Percentiles rank a stretch among this genome's conserved stretches.
phyloP scores from a whole-genome alignment of 2,888 invertebrate genomes.

The Drepana falcataria region DNA sequence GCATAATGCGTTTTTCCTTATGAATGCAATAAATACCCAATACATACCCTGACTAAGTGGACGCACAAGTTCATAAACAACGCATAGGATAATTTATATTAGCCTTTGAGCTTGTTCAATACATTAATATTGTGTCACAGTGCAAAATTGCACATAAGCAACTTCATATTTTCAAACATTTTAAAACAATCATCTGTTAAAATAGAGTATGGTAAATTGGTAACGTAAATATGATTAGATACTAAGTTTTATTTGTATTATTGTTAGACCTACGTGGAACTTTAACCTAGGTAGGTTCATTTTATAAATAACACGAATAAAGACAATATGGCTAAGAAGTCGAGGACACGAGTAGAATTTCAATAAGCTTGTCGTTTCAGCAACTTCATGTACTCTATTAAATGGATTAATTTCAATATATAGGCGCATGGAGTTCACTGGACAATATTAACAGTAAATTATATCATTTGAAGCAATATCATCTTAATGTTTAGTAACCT shows the following conservation, averaged over 20 bases:
- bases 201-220: neutral
- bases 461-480: neutral
- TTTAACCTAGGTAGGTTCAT: constrained; percentile 32
- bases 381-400: neutral
- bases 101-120: neutral
- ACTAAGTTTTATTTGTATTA: constrained; percentile 39
- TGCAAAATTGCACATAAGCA: constrained; percentile 16
- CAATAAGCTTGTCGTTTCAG: constrained; percentile 18
- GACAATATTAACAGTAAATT: neutral
- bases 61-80: neutral
- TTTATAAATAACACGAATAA: constrained; percentile 32
- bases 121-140: constrained; percentile 19
- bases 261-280: constrained; percentile 23
- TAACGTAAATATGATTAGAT: constrained; percentile 20
- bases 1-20: no score
- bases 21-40: no score
- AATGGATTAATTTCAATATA: neutral
- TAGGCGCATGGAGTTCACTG: neutral
- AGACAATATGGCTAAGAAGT: constrained; percentile 35
- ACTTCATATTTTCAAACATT: neutral
- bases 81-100: neutral
- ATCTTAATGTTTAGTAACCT: no score
- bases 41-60: neutral
- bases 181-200: neutral
- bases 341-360: constrained; percentile 24